These are phyloP conservation scores for Synanthedon formicaeformis DNA, from an alignment of 2,888 invertebrate species.

Conservation along the genomic window DNA sequence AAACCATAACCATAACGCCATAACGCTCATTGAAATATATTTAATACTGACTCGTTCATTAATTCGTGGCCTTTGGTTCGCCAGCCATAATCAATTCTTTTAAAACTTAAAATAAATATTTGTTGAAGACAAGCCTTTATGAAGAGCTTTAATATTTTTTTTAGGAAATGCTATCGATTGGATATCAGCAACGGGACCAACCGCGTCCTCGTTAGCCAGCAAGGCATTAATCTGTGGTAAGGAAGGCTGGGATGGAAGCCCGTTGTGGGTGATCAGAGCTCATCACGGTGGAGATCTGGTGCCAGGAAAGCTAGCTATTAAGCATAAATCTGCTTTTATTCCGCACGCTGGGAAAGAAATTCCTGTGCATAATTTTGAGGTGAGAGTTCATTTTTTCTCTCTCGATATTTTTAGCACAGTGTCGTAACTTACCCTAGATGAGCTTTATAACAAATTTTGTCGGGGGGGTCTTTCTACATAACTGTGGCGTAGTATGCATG, in stretches of 20 bases:
- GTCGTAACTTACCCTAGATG: too few species aligned
- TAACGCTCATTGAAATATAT: background rate
- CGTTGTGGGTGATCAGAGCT: conserved; percentile 54
- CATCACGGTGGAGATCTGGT: conserved; percentile 48
- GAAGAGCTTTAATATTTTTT: background rate
- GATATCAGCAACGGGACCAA: conserved; percentile 33
- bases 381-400: conserved; percentile 11
- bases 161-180: conserved; percentile 35
- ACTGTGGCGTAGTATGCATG: too few species aligned
- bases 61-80: background rate
- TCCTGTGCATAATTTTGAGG: conserved; percentile 59
- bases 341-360: conserved; percentile 47
- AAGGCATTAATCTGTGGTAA: conserved; percentile 48
- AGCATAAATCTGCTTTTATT: conserved; percentile 45
- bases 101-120: too few species aligned
- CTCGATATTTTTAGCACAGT: too few species aligned
- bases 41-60: background rate
- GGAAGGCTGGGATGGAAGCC: conserved; percentile 58
- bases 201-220: conserved; percentile 26
- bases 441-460: too few species aligned
- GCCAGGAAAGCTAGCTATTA: conserved; percentile 54
- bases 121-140: too few species aligned
- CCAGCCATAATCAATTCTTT: background rate
- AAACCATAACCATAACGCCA: too few species aligned
- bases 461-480: too few species aligned